These are phyloP conservation scores for Fragum whitleyi DNA, from an alignment of 2,888 invertebrate genomes.

Conservation along the genomic window DNA sequence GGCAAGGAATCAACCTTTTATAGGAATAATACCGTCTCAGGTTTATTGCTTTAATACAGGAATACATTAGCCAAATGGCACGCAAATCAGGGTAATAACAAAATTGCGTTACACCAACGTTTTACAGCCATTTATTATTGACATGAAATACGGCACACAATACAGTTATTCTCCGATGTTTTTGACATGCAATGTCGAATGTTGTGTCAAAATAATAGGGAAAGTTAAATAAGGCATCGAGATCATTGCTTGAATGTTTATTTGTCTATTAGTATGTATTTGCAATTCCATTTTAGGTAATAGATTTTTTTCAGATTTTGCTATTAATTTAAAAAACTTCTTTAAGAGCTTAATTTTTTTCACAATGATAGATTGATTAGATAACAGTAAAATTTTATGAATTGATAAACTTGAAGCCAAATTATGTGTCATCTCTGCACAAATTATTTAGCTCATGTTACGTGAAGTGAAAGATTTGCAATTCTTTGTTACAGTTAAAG, in stretches of 20 bases:
- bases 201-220: constrained; percentile 17
- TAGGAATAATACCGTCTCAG: constrained; percentile 5
- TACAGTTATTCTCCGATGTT: not conserved
- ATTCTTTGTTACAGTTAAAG: too few relatives aligned
- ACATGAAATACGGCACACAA: constrained; percentile 12
- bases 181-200: constrained; percentile 16
- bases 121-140: constrained; percentile 21
- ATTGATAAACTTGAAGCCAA: too few relatives aligned
- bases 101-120: constrained; percentile 14
- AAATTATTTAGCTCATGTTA: too few relatives aligned
- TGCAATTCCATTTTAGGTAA: too few relatives aligned
- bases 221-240: constrained; percentile 4
- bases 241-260: constrained; percentile 5
- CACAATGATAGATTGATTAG: too few relatives aligned
- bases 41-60: constrained; percentile 27
- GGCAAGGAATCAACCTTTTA: not conserved
- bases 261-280: too few relatives aligned
- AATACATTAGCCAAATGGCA: constrained; percentile 29
- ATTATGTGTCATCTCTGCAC: too few relatives aligned
- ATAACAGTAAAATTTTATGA: too few relatives aligned
- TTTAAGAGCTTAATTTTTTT: too few relatives aligned
- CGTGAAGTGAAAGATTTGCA: too few relatives aligned
- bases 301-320: too few relatives aligned
- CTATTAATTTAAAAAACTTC: too few relatives aligned
- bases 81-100: constrained; percentile 15